Conservation (phyloP, 2,888 invertebrate genomes). For the Harpalus rufipes region DNA sequence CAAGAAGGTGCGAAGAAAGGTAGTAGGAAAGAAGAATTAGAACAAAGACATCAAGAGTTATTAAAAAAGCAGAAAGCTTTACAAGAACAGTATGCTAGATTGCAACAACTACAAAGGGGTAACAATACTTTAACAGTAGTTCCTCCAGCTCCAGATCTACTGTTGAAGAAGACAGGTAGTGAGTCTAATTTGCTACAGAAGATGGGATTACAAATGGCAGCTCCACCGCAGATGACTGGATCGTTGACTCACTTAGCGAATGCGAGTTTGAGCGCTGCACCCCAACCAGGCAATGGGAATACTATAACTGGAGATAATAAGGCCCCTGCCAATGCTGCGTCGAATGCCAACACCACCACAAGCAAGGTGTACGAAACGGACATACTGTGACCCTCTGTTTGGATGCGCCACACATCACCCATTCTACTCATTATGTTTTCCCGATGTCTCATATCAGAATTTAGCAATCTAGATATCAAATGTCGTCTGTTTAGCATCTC, state of each 20-base stretch:
- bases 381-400: slow-evolving; percentile 88
- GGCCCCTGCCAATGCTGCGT: slow-evolving; percentile 68
- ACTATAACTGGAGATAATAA: slow-evolving; percentile 69
- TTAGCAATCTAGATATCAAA: slow-evolving; percentile 58
- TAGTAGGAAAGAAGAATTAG: slow-evolving; percentile 86
- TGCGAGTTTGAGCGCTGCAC: slow-evolving; percentile 71
- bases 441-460: slow-evolving; percentile 63
- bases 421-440: slow-evolving; percentile 26
- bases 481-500: slow-evolving; percentile 54
- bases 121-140: slow-evolving; percentile 82
- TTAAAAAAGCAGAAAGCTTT: slow-evolving; percentile 92
- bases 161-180: slow-evolving; percentile 91
- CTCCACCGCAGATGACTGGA: slow-evolving; percentile 79
- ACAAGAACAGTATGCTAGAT: slow-evolving; percentile 93
- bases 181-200: slow-evolving; percentile 92
- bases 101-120: slow-evolving; percentile 92
- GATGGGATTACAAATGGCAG: slow-evolving; percentile 85
- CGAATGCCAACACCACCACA: slow-evolving; percentile 79
- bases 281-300: slow-evolving; percentile 69
- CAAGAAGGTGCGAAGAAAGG: slow-evolving; percentile 83
- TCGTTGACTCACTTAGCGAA: slow-evolving; percentile 82
- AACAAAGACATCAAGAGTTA: slow-evolving; percentile 93
- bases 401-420: slow-evolving; percentile 49
- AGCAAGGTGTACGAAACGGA: slow-evolving; percentile 95
- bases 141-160: slow-evolving; percentile 82